Conservation (phyloP, 2,888 invertebrate genomes). For the Erebia epiphron region DNA sequence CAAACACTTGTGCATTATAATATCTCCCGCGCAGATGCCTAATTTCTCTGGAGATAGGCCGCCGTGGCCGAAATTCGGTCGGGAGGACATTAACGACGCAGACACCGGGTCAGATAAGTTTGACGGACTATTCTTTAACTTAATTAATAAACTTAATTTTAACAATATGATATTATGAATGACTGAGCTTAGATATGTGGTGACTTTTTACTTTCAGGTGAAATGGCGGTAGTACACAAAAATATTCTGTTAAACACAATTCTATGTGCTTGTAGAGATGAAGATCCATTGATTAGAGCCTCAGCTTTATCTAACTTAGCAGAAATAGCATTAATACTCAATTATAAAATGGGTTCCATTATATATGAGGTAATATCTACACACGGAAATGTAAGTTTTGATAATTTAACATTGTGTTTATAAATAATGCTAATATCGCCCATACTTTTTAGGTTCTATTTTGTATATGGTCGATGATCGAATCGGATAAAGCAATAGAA, state of each 20-base stretch:
- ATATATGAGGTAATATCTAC: slow-evolving; percentile 85
- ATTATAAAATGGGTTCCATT: slow-evolving; percentile 88
- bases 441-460: slow-evolving; percentile 84
- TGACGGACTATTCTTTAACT: no score
- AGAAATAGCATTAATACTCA: slow-evolving; percentile 89
- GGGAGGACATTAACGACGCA: no score
- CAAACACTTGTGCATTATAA: no score
- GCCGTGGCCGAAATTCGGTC: no score
- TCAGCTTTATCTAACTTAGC: slow-evolving; percentile 93
- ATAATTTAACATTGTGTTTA: neutral
- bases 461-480: slow-evolving; percentile 86
- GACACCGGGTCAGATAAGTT: no score
- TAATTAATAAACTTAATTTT: no score
- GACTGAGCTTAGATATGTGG: neutral
- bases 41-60: no score
- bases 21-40: no score
- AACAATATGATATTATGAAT: no score
- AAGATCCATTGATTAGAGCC: slow-evolving; percentile 88
- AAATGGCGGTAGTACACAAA: slow-evolving; percentile 87
- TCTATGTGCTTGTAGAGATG: slow-evolving; percentile 86
- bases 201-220: slow-evolving; percentile 79
- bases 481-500: slow-evolving; percentile 87
- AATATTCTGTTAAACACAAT: slow-evolving; percentile 87
- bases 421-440: slow-evolving; percentile 18
- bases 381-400: neutral